Percentiles rank a stretch among this genome's conserved stretches.
phyloP scores from a whole-genome alignment of 2,888 invertebrate species.

The Emmelina monodactyla region DNA sequence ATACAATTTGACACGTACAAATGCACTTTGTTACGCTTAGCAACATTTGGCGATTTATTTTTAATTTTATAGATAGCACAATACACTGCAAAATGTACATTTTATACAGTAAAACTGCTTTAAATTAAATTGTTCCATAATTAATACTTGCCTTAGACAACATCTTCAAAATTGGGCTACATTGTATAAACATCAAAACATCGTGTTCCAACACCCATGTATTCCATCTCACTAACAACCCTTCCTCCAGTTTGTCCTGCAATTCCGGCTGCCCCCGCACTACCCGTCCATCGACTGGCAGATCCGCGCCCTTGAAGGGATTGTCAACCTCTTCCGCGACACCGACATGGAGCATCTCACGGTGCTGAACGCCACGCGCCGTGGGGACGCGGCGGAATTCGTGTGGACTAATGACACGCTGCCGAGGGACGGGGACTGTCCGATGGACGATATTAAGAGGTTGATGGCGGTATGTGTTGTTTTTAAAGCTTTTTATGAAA shows the following conservation, averaged over 20 bases:
- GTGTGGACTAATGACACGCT: conserved; percentile 89
- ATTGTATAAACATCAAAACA: too few species aligned
- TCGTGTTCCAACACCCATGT: too few species aligned
- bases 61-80: too few species aligned
- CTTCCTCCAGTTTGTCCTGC: conserved; percentile 78
- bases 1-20: too few species aligned
- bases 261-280: conserved; percentile 53
- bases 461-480: conserved; percentile 67
- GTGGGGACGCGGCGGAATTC: conserved; percentile 69
- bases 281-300: conserved; percentile 82
- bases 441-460: conserved; percentile 74
- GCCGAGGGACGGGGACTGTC: conserved; percentile 77
- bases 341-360: conserved; percentile 73
- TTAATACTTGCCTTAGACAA: too few species aligned
- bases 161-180: too few species aligned
- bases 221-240: too few species aligned
- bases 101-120: too few species aligned
- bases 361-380: conserved; percentile 70
- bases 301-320: conserved; percentile 69
- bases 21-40: too few species aligned
- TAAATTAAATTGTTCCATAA: too few species aligned
- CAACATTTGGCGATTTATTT: too few species aligned
- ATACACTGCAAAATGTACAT: too few species aligned
- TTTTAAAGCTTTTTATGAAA: conserved; percentile 1
- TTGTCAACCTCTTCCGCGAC: conserved; percentile 64